Conservation (phyloP, 2,888 invertebrate genomes). For the Agapostemon virescens region DNA sequence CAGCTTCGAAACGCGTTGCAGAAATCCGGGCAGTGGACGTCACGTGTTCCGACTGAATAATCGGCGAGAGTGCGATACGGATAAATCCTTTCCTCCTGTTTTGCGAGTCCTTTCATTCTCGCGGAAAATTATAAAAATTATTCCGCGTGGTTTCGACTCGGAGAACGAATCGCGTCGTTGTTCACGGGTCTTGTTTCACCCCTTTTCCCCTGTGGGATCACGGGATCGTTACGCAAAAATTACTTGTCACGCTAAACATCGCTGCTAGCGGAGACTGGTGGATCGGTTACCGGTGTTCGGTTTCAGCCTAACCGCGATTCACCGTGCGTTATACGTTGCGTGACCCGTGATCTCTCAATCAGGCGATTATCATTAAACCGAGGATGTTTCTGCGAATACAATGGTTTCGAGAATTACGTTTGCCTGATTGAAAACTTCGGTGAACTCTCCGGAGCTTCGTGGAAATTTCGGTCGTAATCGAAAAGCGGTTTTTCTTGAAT, state of each 20-base stretch:
- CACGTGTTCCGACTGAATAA: neutral
- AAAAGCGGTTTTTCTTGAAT: neutral
- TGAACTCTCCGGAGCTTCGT: neutral
- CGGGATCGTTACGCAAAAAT: slow-evolving; percentile 24
- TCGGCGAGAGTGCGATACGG: neutral
- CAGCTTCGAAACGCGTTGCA: neutral
- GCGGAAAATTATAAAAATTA: neutral
- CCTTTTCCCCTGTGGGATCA: neutral
- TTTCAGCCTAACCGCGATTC: slow-evolving; percentile 10
- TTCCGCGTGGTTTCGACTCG: neutral
- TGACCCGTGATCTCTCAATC: slow-evolving; percentile 14
- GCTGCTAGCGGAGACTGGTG: slow-evolving; percentile 7
- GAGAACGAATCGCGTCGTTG: neutral
- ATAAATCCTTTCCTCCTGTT: neutral
- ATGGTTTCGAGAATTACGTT: neutral
- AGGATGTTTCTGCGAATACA: neutral
- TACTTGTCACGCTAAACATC: slow-evolving; percentile 12
- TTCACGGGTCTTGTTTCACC: neutral
- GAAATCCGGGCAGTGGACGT: neutral
- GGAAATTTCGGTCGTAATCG: neutral
- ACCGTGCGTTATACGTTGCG: neutral
- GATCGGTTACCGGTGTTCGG: slow-evolving; percentile 24
- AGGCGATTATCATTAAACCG: neutral
- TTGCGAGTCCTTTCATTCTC: neutral
- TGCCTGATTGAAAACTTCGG: neutral